A percentile compares a stretch with the other conserved stretches of the same genome.
phyloP scores from a whole-genome alignment of 1,140 invertebrate genomes.

The Aphaenogaster floridana region DNA sequence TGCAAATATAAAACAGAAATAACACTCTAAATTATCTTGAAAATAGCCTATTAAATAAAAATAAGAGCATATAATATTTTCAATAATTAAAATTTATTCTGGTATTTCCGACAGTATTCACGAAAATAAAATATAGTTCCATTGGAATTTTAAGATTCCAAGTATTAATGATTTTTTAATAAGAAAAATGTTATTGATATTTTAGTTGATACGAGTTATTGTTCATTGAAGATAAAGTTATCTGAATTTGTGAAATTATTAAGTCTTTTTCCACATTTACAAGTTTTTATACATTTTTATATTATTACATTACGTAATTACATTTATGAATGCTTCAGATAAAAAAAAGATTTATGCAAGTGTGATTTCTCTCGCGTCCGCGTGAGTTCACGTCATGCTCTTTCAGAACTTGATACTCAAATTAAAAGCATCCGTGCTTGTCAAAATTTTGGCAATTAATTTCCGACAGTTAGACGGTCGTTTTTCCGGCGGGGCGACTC shows the following conservation, averaged over 20 bases:
- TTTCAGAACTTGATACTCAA: background rate
- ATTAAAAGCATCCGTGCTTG: conserved; percentile 30
- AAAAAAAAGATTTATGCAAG: background rate
- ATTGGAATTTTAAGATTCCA: too few species aligned
- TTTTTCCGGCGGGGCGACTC: conserved; percentile 41
- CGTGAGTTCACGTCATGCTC: conserved; percentile 2
- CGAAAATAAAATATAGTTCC: too few species aligned
- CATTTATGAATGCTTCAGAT: background rate
- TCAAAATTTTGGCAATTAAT: conserved; percentile 59
- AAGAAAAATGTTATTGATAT: too few species aligned
- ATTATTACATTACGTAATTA: background rate
- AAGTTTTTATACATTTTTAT: background rate
- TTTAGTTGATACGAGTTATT: background rate
- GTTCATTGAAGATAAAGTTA: background rate
- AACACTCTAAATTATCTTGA: too few species aligned
- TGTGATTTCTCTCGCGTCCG: background rate
- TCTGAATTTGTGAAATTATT: background rate
- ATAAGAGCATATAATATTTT: too few species aligned
- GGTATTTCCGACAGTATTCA: too few species aligned
- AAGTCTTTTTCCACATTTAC: background rate
- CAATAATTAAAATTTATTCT: too few species aligned
- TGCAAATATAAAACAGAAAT: too few species aligned
- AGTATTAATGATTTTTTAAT: too few species aligned
- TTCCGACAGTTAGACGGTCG: conserved; percentile 19
- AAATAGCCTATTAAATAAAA: too few species aligned